These are phyloP conservation scores for Stylophora pistillata DNA, from an alignment of 64 coral and sea anemone genomes.

Conservation along the genomic window DNA sequence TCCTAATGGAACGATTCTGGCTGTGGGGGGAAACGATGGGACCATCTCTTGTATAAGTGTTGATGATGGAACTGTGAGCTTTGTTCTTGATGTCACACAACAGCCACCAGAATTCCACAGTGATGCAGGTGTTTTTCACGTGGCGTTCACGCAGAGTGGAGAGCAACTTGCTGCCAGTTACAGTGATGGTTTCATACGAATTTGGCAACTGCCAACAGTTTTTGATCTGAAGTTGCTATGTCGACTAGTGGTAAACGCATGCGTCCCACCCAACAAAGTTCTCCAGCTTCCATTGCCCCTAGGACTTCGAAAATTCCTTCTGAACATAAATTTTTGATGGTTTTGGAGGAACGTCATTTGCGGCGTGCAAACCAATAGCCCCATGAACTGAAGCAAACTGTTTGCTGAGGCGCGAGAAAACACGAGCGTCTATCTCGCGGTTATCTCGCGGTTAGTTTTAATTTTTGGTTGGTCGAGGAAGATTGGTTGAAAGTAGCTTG, in stretches of 20 bases:
- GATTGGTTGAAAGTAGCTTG: no score
- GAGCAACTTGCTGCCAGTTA: constrained; percentile 61
- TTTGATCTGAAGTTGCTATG: constrained; percentile 36
- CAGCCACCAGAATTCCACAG: constrained; percentile 58
- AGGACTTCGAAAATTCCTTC: constrained; percentile 18
- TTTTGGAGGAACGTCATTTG: not conserved
- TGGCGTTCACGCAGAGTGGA: constrained; percentile 43
- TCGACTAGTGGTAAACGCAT: constrained; percentile 33
- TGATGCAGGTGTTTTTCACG: constrained; percentile 34
- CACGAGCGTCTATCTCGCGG: no score
- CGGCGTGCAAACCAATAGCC: no score
- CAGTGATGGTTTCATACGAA: constrained; percentile 57
- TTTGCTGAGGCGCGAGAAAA: no score
- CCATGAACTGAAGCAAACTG: no score
- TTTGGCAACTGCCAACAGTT: constrained; percentile 54
- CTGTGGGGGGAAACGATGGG: constrained; percentile 45
- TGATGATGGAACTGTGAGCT: constrained; percentile 32
- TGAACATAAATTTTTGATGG: constrained; percentile 9
- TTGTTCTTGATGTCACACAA: constrained; percentile 31
- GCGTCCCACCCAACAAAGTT: constrained; percentile 24
- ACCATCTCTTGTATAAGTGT: constrained; percentile 33
- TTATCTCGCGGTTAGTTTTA: no score
- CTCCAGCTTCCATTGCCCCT: constrained; percentile 23
- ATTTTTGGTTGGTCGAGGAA: no score
- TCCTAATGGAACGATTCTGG: constrained; percentile 28